Evolutionary conservation across 2,797 vertebrate species (phyloP).

Genomic region (Syndactyla subalaris): DNA sequence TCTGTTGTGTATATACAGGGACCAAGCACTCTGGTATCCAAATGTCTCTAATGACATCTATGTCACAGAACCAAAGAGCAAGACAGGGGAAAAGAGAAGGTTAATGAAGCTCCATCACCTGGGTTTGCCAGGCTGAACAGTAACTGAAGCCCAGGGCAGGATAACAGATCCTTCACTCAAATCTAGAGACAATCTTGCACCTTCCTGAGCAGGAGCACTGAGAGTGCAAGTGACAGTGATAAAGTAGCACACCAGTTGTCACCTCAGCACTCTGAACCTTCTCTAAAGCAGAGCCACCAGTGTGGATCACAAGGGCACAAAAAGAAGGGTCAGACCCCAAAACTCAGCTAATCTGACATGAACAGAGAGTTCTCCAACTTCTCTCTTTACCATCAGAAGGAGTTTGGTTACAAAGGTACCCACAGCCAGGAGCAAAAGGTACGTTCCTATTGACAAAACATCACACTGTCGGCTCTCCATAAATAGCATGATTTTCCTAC

Average conservation of each 20-base stretch:
- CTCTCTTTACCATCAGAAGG: background rate
- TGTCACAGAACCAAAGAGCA: background rate
- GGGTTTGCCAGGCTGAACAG: background rate
- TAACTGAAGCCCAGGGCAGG: background rate
- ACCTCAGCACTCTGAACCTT: background rate
- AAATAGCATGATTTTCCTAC: background rate
- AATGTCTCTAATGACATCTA: background rate
- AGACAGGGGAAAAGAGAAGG: background rate
- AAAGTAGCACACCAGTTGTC: background rate
- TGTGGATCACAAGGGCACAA: fast-evolving
- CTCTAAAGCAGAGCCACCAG: background rate
- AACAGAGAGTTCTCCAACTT: background rate
- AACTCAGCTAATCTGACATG: background rate
- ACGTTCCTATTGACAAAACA: background rate
- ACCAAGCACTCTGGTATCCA: background rate
- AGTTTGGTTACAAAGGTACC: background rate
- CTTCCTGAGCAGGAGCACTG: background rate
- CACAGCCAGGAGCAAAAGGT: background rate
- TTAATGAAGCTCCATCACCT: background rate
- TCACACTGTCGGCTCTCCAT: background rate
- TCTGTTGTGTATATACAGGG: background rate
- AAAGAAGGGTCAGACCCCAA: background rate
- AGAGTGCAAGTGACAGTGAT: background rate
- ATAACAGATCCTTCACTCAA: background rate
- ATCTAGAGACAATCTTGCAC: background rate